Conservation (phyloP, 2,113 vertebrate genomes). For the Tachycineta bicolor region DNA sequence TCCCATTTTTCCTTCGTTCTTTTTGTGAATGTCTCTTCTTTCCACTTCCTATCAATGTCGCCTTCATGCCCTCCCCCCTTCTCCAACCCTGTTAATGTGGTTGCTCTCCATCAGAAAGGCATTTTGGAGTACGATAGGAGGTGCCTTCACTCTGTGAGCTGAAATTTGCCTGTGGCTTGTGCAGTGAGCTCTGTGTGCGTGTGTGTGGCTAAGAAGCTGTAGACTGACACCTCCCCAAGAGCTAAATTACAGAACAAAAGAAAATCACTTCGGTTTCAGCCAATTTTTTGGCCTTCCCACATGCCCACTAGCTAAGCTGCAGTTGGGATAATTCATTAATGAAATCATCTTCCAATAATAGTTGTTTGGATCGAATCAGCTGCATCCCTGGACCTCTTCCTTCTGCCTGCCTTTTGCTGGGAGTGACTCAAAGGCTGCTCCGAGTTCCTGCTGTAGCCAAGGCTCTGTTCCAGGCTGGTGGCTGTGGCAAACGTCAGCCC, state of each 20-base stretch:
- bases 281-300: background rate
- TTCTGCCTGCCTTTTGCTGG: background rate
- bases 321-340: constrained; percentile 19
- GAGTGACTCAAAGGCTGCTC: background rate
- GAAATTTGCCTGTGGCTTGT: background rate
- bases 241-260: background rate
- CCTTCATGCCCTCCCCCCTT: background rate
- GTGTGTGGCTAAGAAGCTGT: background rate
- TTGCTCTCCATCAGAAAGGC: background rate
- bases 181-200: background rate
- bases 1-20: background rate
- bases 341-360: constrained; percentile 28
- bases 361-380: background rate
- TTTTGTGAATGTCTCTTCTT: background rate
- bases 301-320: background rate
- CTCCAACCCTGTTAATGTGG: background rate
- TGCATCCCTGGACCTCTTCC: background rate
- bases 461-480: background rate
- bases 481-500: background rate
- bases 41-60: background rate
- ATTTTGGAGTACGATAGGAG: background rate
- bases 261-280: background rate
- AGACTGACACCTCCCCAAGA: background rate
- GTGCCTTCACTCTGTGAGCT: background rate
- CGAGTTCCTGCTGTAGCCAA: background rate